These are phyloP conservation scores for Sebastes cheni DNA, from an alignment of 2,797 vertebrate species.

Conservation along the genomic window DNA sequence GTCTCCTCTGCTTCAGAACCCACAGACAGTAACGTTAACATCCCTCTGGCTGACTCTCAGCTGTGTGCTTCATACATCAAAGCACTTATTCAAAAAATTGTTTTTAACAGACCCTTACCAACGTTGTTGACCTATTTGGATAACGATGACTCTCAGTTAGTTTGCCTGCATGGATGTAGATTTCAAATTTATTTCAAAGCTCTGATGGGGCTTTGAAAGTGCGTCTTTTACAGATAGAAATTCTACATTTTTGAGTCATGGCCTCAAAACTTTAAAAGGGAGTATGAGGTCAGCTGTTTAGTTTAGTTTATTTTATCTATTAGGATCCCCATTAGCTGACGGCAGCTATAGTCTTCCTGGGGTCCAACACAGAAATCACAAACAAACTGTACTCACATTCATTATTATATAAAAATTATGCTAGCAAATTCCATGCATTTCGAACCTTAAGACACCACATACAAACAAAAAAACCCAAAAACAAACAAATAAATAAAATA, in stretches of 20 bases:
- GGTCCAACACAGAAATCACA: too few relatives aligned
- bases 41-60: constrained; percentile 12
- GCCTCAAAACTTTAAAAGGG: not conserved
- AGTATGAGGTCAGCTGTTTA: not conserved
- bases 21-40: not conserved
- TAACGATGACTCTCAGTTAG: not conserved
- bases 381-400: too few relatives aligned
- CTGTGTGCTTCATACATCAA: constrained; percentile 14
- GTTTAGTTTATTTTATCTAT: too few relatives aligned
- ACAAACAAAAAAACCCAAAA: too few relatives aligned
- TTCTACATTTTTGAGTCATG: not conserved
- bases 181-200: not conserved
- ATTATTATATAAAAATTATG: too few relatives aligned
- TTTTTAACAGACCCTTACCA: not conserved
- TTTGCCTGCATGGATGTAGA: not conserved
- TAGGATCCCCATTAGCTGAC: too few relatives aligned
- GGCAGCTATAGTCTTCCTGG: too few relatives aligned
- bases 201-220: not conserved
- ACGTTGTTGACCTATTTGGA: not conserved
- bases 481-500: too few relatives aligned
- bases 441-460: too few relatives aligned
- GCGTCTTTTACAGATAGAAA: not conserved
- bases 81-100: not conserved
- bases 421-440: too few relatives aligned
- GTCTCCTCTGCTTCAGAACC: not conserved